Base-by-base conservation (phyloP, 2,888 invertebrate genomes). In the Fragum sueziense region DNA sequence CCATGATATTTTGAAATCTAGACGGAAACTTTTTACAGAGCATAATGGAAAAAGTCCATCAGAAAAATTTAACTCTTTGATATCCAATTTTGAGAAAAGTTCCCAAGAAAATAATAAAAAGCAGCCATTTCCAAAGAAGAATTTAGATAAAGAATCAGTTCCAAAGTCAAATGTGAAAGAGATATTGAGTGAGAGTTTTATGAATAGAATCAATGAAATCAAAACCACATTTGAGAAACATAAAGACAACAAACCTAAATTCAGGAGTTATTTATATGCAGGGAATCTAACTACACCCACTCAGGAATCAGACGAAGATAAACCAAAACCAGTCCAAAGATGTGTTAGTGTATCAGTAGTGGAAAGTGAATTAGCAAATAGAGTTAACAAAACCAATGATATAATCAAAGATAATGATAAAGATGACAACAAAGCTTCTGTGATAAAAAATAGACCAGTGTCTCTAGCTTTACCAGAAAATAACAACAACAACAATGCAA, bases 191-290 rank as follows among this genome's bases (percentile, higher is more conserved):
- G 52, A 69, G 25, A 69, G 51, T 31, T 69, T 69, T 52, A 61
- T 41, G 68, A 59, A n/a, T 20, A 67, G 57, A 59, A 22, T 72
- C 29, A 76, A 71, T 25, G 34, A 33, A 29, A 62, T 68, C 37
- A 68, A 71, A 54, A 22, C 67, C 62, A 51, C 70, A 22, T 61
- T 51, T 37, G 70, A 78, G 69, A 75, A 81, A 57, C 75, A 81
- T 37, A 65, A 65, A 27, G 74, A 73, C 47, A 61, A 74, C n/a
- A 79, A 70, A 29, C 61, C 68, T 14, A 75, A 72, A 25, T 80
- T 67, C 62, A 31, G 75, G 31, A 80, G 75, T 70, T 77, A 80
- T 47, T 33, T 80, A 14, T 73, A 83, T 76, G 83, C 80, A 29
- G 83, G 83, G 2, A 75, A 27, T 59, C 25, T 80, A 52, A 59